Percentiles rank a stretch among this genome's conserved stretches.
Conservation (phyloP, 2,113 vertebrate genomes). For the Psephotus haematonotus region DNA sequence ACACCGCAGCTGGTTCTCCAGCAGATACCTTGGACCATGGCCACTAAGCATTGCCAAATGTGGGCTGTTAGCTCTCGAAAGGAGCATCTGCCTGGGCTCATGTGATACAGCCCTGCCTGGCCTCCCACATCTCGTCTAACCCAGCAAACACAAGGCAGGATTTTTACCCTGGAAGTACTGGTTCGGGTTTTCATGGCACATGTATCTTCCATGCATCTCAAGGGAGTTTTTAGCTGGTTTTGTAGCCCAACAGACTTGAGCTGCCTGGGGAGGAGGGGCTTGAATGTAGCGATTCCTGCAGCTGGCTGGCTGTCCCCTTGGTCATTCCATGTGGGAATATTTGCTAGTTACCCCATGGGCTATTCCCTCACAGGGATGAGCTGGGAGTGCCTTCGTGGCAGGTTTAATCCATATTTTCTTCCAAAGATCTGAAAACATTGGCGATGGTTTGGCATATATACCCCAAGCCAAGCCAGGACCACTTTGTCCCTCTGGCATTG, state of each 20-base stretch:
- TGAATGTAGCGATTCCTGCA: not conserved
- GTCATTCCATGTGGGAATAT: not conserved
- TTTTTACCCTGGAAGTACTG: not conserved
- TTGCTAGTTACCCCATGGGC: not conserved
- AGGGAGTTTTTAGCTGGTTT: not conserved
- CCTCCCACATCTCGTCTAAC: rapidly evolving
- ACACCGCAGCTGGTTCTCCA: not conserved
- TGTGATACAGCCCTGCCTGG: not conserved
- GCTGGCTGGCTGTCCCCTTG: not conserved
- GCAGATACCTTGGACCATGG: no score
- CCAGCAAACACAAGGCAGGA: not conserved
- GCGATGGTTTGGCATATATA: not conserved
- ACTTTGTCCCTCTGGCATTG: not conserved
- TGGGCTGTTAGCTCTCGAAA: rapidly evolving
- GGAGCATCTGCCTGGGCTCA: rapidly evolving
- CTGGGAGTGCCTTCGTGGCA: not conserved
- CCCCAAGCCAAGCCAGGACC: not conserved
- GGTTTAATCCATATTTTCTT: not conserved
- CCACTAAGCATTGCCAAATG: not conserved
- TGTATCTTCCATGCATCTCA: not conserved
- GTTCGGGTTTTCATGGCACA: not conserved
- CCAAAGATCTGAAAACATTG: not conserved
- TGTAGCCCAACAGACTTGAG: not conserved
- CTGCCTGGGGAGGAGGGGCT: not conserved
- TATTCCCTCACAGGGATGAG: not conserved